Evolutionary conservation across 2,888 invertebrate species (phyloP).

Genomic region (Rhingia campestris): DNA sequence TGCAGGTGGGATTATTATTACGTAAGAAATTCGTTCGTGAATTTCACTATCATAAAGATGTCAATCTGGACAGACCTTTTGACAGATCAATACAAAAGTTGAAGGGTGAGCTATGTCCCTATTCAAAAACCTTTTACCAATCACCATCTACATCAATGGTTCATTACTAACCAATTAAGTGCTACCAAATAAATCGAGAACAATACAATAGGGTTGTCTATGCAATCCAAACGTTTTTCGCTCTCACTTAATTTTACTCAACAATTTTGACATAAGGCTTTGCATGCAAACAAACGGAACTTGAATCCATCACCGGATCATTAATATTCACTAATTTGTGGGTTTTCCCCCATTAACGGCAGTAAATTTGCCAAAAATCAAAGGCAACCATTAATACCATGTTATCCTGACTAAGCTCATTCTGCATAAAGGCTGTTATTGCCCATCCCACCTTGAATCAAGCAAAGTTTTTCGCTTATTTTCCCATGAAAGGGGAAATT

Average conservation of each 20-base stretch:
- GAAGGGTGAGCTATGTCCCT: no score
- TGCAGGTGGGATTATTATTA: no score
- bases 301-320: constrained; percentile 9
- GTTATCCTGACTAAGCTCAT: constrained; percentile 26
- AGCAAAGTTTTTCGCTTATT: not conserved
- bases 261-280: not conserved
- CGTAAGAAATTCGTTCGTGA: no score
- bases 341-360: constrained; percentile 1
- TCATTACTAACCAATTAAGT: not conserved
- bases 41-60: no score
- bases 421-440: constrained; percentile 6
- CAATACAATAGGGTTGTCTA: no score
- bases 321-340: not conserved
- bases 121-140: no score
- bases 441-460: constrained; percentile 9
- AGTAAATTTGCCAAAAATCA: constrained; percentile 1
- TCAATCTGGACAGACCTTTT: no score
- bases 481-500: constrained; percentile 11
- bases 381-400: not conserved
- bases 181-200: no score
- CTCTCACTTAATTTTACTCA: not conserved
- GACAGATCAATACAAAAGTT: no score
- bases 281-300: constrained; percentile 14
- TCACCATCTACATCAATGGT: no score
- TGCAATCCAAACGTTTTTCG: no score